Evolutionary conservation across 2,888 invertebrate species (phyloP).

Genomic region (Coelopa pilipes): DNA sequence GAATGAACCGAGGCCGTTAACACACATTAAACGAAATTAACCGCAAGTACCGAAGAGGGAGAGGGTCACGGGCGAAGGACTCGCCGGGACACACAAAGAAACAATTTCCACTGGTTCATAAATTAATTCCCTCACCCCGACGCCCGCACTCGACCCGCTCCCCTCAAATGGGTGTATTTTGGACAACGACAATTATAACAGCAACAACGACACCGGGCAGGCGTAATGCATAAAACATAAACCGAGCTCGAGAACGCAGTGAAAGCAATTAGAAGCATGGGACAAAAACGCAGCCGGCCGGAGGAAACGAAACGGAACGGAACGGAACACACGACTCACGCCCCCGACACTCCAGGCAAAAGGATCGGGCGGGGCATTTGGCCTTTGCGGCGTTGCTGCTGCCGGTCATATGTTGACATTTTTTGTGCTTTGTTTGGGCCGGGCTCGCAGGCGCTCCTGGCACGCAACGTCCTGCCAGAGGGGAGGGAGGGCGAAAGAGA

Average conservation of each 20-base stretch:
- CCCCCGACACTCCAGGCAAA: slow-evolving; percentile 1
- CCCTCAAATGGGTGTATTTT: background rate
- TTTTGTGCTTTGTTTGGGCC: slow-evolving; percentile 18
- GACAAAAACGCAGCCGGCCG: background rate
- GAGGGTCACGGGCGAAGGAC: no score
- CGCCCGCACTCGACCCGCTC: background rate
- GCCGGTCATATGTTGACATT: slow-evolving; percentile 32
- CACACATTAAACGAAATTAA: slow-evolving; percentile 30
- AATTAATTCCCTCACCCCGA: slow-evolving; percentile 11
- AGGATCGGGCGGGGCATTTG: background rate
- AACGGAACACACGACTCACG: slow-evolving; percentile 14
- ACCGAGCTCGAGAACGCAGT: slow-evolving; percentile 8
- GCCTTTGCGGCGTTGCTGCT: background rate
- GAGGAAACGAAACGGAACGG: slow-evolving; percentile 9
- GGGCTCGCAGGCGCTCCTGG: background rate
- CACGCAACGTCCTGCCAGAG: slow-evolving; percentile 4
- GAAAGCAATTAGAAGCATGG: slow-evolving; percentile 29
- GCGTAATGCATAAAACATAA: slow-evolving; percentile 15
- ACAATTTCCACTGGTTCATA: slow-evolving; percentile 25
- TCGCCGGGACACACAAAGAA: slow-evolving; percentile 12
- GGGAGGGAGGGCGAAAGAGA: background rate
- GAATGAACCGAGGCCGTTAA: slow-evolving; percentile 10
- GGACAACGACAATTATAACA: background rate
- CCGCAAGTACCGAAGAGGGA: background rate
- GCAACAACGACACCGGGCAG: background rate